Percentiles rank a stretch among this genome's conserved stretches.
These are phyloP conservation scores for Orthonyx spaldingii DNA, from an alignment of 2,113 vertebrate genomes.

Conservation along the genomic window DNA sequence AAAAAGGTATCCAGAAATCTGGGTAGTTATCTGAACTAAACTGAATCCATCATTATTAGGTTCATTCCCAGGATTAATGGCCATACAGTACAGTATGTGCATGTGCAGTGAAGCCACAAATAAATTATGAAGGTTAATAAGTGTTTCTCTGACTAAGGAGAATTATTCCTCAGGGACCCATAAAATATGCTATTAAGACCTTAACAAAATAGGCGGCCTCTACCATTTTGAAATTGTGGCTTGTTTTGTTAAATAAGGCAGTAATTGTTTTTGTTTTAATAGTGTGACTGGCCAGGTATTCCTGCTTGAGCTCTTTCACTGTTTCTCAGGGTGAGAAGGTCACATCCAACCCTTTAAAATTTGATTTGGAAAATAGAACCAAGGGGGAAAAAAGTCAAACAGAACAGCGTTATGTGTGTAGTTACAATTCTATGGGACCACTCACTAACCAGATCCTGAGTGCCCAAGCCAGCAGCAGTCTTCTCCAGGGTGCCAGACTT, in stretches of 20 bases:
- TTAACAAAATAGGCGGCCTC: conserved; percentile 46
- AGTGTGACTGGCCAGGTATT: conserved; percentile 30
- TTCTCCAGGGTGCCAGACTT: not conserved
- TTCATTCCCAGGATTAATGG: conserved; percentile 60
- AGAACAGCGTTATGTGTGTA: conserved; percentile 8
- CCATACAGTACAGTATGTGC: conserved; percentile 13
- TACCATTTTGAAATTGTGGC: conserved; percentile 57
- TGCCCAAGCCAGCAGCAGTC: not conserved
- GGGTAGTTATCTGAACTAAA: conserved; percentile 58
- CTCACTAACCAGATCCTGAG: not conserved
- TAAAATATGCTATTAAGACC: conserved; percentile 50
- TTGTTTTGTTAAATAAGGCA: conserved; percentile 65
- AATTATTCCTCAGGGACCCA: conserved; percentile 52
- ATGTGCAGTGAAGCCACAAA: conserved; percentile 58
- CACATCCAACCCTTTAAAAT: conserved; percentile 49
- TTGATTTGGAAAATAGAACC: conserved; percentile 61
- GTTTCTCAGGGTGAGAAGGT: conserved; percentile 49
- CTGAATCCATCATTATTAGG: conserved; percentile 51
- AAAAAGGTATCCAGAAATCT: conserved; percentile 29
- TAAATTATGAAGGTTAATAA: conserved; percentile 60
- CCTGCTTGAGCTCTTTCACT: conserved; percentile 51
- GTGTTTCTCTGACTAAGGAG: conserved; percentile 51
- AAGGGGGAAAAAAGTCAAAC: not conserved
- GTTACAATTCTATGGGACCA: not conserved
- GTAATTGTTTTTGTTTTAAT: conserved; percentile 61